phyloP scores from a whole-genome alignment of 1,140 invertebrate species.

The Acyrthosiphon pisum region DNA sequence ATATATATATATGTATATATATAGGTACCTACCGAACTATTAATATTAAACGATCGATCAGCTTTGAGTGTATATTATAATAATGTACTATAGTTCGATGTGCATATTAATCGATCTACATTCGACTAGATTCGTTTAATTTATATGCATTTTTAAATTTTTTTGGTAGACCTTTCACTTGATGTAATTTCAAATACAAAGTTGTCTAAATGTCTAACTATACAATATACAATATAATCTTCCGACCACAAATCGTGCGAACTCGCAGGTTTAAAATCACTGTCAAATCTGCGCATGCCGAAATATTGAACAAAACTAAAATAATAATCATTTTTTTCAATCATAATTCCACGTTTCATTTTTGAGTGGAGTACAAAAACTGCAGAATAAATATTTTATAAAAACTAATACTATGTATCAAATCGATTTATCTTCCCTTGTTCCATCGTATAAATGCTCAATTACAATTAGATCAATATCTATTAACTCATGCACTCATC shows the following conservation, averaged over 20 bases:
- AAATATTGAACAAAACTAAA: not conserved
- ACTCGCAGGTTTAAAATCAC: not conserved
- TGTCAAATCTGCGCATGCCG: not conserved
- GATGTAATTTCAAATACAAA: not conserved
- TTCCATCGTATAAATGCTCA: too few relatives aligned
- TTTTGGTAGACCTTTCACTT: slow-evolving; percentile 13
- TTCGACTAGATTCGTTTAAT: slow-evolving; percentile 15
- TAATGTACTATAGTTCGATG: not conserved
- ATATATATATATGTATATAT: not conserved
- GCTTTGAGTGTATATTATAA: not conserved
- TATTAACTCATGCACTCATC: too few relatives aligned
- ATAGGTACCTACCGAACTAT: not conserved
- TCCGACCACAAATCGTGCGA: not conserved
- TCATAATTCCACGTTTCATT: not conserved
- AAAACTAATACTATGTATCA: not conserved
- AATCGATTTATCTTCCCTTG: not conserved
- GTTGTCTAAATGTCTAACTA: not conserved
- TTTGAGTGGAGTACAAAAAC: not conserved
- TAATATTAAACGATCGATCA: slow-evolving; percentile 33
- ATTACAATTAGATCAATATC: too few relatives aligned
- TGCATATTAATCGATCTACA: not conserved
- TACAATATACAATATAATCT: not conserved
- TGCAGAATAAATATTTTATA: not conserved
- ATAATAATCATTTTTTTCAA: not conserved
- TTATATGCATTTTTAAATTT: not conserved